Conservation (phyloP, 2,113 vertebrate species). For the Salvelinus alpinus region DNA sequence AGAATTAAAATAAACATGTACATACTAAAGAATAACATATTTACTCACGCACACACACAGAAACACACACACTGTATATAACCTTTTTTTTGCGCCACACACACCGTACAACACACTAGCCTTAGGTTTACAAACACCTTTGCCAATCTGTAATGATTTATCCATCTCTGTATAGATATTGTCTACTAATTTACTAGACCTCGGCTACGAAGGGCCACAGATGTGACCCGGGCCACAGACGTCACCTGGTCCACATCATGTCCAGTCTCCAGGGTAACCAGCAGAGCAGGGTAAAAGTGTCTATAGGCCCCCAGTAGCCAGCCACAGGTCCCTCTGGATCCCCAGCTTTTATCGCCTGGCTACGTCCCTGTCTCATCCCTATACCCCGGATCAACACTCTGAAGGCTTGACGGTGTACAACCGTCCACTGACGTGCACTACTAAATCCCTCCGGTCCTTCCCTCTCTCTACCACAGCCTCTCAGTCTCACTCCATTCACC, state of each 20-base stretch:
- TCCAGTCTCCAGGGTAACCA: constrained; percentile 7
- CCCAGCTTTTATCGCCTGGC: constrained; percentile 51
- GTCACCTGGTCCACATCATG: constrained; percentile 10
- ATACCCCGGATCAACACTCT: constrained; percentile 50
- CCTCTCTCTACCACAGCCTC: constrained; percentile 34
- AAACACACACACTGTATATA: neutral
- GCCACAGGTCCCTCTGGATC: constrained; percentile 42
- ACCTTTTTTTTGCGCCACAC: too few species aligned
- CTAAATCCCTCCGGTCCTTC: constrained; percentile 52
- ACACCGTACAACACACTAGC: too few species aligned
- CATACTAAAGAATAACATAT: too few species aligned
- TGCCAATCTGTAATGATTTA: too few species aligned
- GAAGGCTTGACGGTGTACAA: constrained; percentile 39
- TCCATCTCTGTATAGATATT: too few species aligned
- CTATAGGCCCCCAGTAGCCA: constrained; percentile 19
- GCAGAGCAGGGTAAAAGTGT: constrained; percentile 44
- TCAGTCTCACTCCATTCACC: neutral
- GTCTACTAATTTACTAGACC: too few species aligned
- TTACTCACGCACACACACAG: neutral
- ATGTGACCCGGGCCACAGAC: constrained; percentile 4
- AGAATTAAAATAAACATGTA: neutral
- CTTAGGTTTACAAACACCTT: too few species aligned
- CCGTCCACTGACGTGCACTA: constrained; percentile 54
- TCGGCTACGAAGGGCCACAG: too few species aligned
- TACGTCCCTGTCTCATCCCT: neutral